phyloP scores from a whole-genome alignment of 2,797 vertebrate genomes.

The Fratercula arctica region DNA sequence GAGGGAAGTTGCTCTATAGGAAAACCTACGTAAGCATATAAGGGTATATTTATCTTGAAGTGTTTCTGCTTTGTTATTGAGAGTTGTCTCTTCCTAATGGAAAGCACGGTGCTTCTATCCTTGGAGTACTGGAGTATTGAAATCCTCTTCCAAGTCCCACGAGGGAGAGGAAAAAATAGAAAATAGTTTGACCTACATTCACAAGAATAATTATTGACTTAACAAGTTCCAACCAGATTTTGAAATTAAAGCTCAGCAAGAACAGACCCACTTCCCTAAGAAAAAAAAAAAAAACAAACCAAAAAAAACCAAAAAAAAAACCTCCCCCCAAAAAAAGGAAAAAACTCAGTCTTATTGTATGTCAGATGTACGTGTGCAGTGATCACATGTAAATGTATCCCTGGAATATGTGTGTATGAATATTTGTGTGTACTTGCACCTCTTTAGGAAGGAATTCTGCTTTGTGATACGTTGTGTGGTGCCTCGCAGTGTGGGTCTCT shows the following conservation, averaged over 20 bases:
- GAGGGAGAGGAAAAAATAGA: not conserved
- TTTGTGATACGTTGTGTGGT: rapidly evolving
- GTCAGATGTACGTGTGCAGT: not conserved
- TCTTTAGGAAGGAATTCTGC: not conserved
- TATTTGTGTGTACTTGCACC: not conserved
- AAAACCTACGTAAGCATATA: not conserved
- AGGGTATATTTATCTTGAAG: not conserved
- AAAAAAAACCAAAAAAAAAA: too few relatives aligned
- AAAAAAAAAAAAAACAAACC: not conserved
- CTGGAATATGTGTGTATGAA: not conserved
- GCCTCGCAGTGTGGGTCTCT: not conserved
- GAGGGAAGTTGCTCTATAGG: not conserved
- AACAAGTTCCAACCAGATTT: conserved; percentile 58
- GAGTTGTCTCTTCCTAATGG: not conserved
- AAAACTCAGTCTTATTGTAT: not conserved
- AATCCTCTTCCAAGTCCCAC: not conserved
- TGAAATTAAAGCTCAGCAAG: conserved; percentile 64
- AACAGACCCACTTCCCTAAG: conserved; percentile 3
- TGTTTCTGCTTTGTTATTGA: not conserved
- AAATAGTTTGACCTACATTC: conserved; percentile 72
- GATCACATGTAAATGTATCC: not conserved
- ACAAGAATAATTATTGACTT: conserved; percentile 72
- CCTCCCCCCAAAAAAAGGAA: not conserved
- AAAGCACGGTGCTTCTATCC: not conserved
- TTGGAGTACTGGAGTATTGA: not conserved